phyloP scores from a whole-genome alignment of 1,140 invertebrate species.

The Tetramorium alpestre region DNA sequence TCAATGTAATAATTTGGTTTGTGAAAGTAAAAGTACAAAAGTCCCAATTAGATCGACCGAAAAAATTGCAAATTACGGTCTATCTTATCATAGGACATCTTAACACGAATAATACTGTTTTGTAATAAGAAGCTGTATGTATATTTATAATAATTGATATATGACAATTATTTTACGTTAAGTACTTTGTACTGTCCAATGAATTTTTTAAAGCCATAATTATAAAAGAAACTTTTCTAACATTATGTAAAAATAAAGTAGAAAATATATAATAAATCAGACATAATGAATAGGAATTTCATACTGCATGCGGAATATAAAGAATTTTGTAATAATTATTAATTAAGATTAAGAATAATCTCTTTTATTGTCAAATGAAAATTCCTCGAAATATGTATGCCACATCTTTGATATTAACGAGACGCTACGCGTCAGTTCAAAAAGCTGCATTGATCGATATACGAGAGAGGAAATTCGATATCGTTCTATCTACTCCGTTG shows the following conservation, averaged over 20 bases:
- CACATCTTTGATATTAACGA: background rate
- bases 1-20: slow-evolving; percentile 8
- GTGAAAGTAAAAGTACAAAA: slow-evolving; percentile 25
- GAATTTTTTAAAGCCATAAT: background rate
- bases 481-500: slow-evolving; percentile 64
- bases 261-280: background rate
- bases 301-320: background rate
- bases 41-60: slow-evolving; percentile 4
- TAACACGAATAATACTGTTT: background rate
- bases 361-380: background rate
- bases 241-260: background rate
- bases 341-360: background rate
- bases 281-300: background rate
- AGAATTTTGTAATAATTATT: slow-evolving; percentile 1
- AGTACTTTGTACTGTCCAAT: background rate
- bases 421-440: background rate
- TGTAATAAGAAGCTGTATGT: background rate
- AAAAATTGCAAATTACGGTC: slow-evolving; percentile 7
- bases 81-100: background rate
- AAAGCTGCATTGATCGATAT: slow-evolving; percentile 44
- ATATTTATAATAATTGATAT: slow-evolving; percentile 11
- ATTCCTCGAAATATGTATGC: background rate
- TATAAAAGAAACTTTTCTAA: background rate
- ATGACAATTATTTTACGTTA: background rate
- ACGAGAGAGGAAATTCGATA: slow-evolving; percentile 51